Conservation (phyloP, 2,888 invertebrate genomes). For the Hermaeophaga mercurialis region DNA sequence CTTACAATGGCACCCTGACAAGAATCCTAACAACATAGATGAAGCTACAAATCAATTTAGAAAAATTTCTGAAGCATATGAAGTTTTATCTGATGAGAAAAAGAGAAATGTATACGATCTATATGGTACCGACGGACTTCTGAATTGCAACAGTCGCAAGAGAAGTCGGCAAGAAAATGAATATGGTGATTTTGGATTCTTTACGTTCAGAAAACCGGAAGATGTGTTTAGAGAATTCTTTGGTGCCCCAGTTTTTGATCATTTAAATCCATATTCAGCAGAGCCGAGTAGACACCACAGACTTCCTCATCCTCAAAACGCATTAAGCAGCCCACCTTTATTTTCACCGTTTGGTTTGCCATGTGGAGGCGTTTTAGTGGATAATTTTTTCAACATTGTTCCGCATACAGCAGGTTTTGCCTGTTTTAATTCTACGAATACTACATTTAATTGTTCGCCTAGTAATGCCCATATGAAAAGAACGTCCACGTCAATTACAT, state of each 20-base stretch:
- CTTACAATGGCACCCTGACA: slow-evolving; percentile 99
- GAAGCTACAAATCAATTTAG: slow-evolving; percentile 96
- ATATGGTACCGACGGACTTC: slow-evolving; percentile 92
- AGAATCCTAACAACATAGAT: slow-evolving; percentile 95
- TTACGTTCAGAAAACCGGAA: slow-evolving; percentile 94
- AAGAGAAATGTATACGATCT: slow-evolving; percentile 93
- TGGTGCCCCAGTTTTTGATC: slow-evolving; percentile 81
- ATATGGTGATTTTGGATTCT: slow-evolving; percentile 77
- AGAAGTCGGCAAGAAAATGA: slow-evolving; percentile 73
- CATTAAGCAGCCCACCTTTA: slow-evolving; percentile 66
- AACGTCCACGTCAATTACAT: slow-evolving; percentile 92
- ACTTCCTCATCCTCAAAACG: slow-evolving; percentile 66
- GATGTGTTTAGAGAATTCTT: slow-evolving; percentile 99
- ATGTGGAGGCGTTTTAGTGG: slow-evolving; percentile 61
- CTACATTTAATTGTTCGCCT: slow-evolving; percentile 63
- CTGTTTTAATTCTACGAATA: slow-evolving; percentile 75
- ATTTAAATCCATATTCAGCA: slow-evolving; percentile 64
- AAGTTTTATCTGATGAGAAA: slow-evolving; percentile 96
- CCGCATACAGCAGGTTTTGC: slow-evolving; percentile 61
- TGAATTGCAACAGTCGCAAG: slow-evolving; percentile 63
- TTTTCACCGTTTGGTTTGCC: slow-evolving; percentile 71
- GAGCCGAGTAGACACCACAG: slow-evolving; percentile 51
- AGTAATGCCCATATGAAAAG: slow-evolving; percentile 72
- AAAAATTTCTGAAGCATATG: slow-evolving; percentile 98
- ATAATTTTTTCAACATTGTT: slow-evolving; percentile 66